Base-by-base conservation (phyloP, 2,888 invertebrate species). In the Trichopoda pennipes region DNA sequence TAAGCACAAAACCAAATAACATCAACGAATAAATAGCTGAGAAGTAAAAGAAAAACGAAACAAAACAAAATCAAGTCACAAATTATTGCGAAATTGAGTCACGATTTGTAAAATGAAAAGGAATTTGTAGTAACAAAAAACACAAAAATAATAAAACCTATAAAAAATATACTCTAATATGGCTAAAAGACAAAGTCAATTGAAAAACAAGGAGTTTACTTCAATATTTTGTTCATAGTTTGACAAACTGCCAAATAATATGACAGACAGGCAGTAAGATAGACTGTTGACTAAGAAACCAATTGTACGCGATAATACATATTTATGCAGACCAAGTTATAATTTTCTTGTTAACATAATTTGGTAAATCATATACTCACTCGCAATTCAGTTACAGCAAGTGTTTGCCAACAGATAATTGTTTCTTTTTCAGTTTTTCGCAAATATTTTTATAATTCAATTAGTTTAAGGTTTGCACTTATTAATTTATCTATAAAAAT, bases 41-140 rank as follows among this genome's bases (percentile, higher is more conserved):
- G 17, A 35, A 28, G n/a, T n/a, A 23, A 83, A 28, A 19, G n/a
- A 68, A 28, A 19, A 19, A 68, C 78, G 79, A 44, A 44, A 23
- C 82, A 84, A 84, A 84, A 84, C 63, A 82, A 76, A 81, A 75
- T 60, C 64, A 69, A 77, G 69, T 77, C 78, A 81, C 85, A 87
- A 87, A 86, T 87, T 86, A 86, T 87, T 86, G 86, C 87, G 86
- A 86, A 87, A 86, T 85, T 86, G 83, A 88, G 88, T 88, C 88
- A 88, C 89, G 88, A 88, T 89, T 87, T 88, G 55, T 83, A 84
- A 86, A 74, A 83, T 85, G 84, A 84, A 86, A 86, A 85, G 84
- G 86, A 84, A 83, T 74, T 69, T 64, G 76, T 14, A 69, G 56
- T 56, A 63, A 73, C 63, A 78, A 81, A 55, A 73, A 64, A 49